Evolutionary conservation across 1,140 invertebrate genomes (phyloP).

Genomic region (Hermetia illucens): DNA sequence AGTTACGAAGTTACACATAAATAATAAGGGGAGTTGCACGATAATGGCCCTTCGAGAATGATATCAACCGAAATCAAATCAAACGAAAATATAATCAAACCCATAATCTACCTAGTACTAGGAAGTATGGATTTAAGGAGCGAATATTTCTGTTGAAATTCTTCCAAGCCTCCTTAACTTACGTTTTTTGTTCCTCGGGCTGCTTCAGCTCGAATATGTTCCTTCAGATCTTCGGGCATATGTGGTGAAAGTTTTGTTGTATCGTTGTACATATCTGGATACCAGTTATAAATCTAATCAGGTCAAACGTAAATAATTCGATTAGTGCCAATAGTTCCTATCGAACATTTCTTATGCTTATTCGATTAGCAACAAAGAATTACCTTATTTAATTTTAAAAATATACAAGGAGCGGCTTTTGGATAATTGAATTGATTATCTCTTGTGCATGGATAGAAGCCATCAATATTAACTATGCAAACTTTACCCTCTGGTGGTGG

Average conservation of each 20-base stretch:
- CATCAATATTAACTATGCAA: constrained; percentile 16
- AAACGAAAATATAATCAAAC: no score
- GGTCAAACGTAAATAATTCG: constrained; percentile 4
- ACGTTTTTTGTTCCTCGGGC: constrained; percentile 27
- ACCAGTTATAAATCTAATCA: constrained; percentile 77
- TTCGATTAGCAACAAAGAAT: no score
- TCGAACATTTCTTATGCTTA: no score
- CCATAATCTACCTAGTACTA: no score
- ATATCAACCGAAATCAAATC: no score
- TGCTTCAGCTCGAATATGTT: constrained; percentile 41
- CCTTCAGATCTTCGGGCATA: constrained; percentile 62
- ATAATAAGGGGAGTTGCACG: no score
- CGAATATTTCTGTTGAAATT: no score
- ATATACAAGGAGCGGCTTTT: constrained; percentile 61
- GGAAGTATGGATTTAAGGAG: no score
- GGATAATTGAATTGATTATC: constrained; percentile 64
- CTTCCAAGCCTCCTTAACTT: background rate
- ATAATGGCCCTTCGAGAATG: no score
- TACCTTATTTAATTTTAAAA: constrained; percentile 67
- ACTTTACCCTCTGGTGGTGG: constrained; percentile 19
- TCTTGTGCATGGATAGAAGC: constrained; percentile 35
- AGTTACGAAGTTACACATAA: no score
- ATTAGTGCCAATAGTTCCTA: background rate
- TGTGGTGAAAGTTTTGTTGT: constrained; percentile 48
- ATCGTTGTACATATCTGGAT: constrained; percentile 57